Base-by-base conservation (phyloP, 2,113 vertebrate genomes). In the Gallinago media region DNA sequence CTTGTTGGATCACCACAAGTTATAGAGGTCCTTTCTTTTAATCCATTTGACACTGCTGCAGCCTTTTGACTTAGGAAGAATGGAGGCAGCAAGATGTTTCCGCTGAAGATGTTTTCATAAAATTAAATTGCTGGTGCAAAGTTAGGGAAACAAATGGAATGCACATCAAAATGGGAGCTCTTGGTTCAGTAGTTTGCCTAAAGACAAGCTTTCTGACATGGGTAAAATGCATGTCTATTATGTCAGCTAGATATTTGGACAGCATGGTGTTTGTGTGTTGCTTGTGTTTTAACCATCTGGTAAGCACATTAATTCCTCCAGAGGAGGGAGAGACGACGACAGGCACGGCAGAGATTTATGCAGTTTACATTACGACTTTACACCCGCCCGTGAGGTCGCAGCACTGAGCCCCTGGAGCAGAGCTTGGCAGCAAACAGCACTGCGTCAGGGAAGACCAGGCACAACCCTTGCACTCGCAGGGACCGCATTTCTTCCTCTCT, bases 231-330 rank as follows among this genome's bases (percentile, higher is more conserved):
- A 36, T 11, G 2, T 54, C 40, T 95, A 25, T 20, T 16, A 63
- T 11, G 21, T 55, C 79, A 63, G 72, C 61, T 32, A 65, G 62
- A 36, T 32, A 75, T 56, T 81, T 91, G 89, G 65, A 79, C 70
- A 74, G 65, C 1, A 0, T 52, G 38, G 15, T 68, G 65, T 67
- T 86, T 36, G 21, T 15, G 47, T 23, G 0, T 50, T 93, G 34
- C 59, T 71, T 86, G 55, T 59, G 26, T 34, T 91, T 63, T 50
- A 81, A 26, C 89, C 83, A 96, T 94, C 76, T 95, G 91, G 79
- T 47, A 75, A 94, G 68, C 80, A 78, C 29, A 44, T 67, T 59
- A 67, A 77, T 78, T 89, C 52, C 61, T 89, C 32, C 55, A 63
- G 86, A 86, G 58, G 62, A 75, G 47, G 68, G 14, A 77, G 58